Evolutionary conservation across 2,113 vertebrate species (phyloP).

Genomic region (Passerina amoena): DNA sequence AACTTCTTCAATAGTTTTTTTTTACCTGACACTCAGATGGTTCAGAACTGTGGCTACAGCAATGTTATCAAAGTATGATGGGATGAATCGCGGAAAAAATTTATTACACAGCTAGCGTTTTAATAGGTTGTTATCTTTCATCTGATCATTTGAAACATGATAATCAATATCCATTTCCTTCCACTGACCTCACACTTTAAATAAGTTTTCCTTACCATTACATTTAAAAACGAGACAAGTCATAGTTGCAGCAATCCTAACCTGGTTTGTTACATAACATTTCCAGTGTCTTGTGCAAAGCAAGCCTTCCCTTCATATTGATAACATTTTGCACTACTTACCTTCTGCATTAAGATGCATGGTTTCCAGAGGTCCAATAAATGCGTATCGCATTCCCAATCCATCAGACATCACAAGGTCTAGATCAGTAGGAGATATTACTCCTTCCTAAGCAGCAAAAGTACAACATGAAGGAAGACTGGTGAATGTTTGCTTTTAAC

Average conservation of each 20-base stretch:
- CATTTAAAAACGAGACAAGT: neutral
- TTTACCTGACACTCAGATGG: neutral
- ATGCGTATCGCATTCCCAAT: constrained; percentile 94
- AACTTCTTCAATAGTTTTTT: neutral
- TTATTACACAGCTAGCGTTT: neutral
- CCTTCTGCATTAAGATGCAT: constrained; percentile 96
- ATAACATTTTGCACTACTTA: constrained; percentile 18
- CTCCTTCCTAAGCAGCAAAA: constrained; percentile 80
- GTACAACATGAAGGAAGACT: neutral
- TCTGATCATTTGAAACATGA: neutral
- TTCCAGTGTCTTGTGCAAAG: neutral
- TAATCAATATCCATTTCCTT: neutral
- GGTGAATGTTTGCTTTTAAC: neutral
- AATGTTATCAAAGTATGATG: neutral
- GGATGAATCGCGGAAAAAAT: neutral
- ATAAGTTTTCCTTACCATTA: neutral
- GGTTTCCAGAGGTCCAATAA: constrained; percentile 96
- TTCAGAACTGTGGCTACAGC: neutral
- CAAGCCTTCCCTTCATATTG: neutral
- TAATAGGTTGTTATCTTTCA: neutral
- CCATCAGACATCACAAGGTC: constrained; percentile 97
- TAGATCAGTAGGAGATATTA: constrained; percentile 89
- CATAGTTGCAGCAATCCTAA: neutral
- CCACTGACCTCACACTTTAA: neutral
- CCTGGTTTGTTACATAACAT: neutral